Evolutionary conservation across 2,797 vertebrate genomes (phyloP), one percentile per base, ranked within the genome.

Genomic region (Labeo calbasu): DNA sequence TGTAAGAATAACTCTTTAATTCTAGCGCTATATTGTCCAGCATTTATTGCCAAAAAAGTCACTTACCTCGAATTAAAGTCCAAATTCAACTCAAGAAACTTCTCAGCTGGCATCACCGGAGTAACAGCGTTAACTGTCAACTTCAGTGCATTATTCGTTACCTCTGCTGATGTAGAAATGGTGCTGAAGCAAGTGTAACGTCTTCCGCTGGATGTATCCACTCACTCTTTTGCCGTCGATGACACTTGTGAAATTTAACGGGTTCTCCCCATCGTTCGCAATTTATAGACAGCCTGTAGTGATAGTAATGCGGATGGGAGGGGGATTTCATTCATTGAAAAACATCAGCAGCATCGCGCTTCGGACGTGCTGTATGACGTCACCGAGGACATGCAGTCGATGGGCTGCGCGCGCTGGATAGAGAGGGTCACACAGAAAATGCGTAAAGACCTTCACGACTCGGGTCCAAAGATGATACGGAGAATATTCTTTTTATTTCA

Each of bases 261-360:
- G 94, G 92, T 88, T 94, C 93, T 94, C 93, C 92, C 92, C 93
- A 89, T 91, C 83, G 91, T 90, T 92, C 89, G 91, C 93, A 92
- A 95, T 94, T 96, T 96, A 95, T 95, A 95, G 95, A 93, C 90
- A 92, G 89, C 89, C 92, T 89, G 94, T 94, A 95, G 94, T 95
- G 95, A 93, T 94, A 94, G 94, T 89, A 91, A 93, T 90, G 91
- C 90, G 88, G 91, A 90, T 65, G 89, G 87, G 84, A 83, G 87
- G 93, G 92, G 93, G 93, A 90, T 88, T 93, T 95, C 95, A 95
- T 96, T 95, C 95, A 95, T 95, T 94, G 93, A 95, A 91, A 94
- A 94, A 93, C 94, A 94, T 94, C 94, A 94, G 92, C 93, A 92
- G 88, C 93, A 90, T 90, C 87, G 88, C 23, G 90, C 88, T 43